These are phyloP conservation scores for Sylvicola cinctus DNA, from an alignment of 2,888 invertebrate genomes.

Conservation along the genomic window DNA sequence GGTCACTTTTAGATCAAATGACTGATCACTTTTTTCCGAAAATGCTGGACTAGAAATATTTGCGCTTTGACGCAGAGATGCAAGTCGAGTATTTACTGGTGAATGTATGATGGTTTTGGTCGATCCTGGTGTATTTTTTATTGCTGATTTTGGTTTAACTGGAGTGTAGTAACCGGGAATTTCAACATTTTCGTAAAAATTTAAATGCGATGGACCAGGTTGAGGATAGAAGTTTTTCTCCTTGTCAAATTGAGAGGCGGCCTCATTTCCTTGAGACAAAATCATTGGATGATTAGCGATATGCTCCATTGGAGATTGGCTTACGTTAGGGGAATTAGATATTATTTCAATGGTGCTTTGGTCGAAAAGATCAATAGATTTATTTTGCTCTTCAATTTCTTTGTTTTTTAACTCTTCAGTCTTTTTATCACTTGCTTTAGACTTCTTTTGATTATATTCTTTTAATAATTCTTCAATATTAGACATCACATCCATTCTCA, in stretches of 20 bases:
- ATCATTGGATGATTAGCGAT: too few species aligned
- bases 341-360: too few species aligned
- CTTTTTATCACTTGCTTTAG: neutral
- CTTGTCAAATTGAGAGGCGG: slow-evolving; percentile 8
- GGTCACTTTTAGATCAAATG: slow-evolving; percentile 7
- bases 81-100: too few species aligned
- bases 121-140: too few species aligned
- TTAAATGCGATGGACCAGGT: slow-evolving; percentile 9
- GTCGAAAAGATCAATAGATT: too few species aligned
- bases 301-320: too few species aligned
- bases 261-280: slow-evolving; percentile 4
- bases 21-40: slow-evolving; percentile 1
- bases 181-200: slow-evolving; percentile 5
- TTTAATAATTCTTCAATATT: neutral
- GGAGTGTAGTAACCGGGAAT: slow-evolving; percentile 4
- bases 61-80: too few species aligned
- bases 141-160: neutral
- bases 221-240: slow-evolving; percentile 9
- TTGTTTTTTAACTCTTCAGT: too few species aligned
- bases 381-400: too few species aligned
- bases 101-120: too few species aligned
- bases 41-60: neutral
- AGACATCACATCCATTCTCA: neutral
- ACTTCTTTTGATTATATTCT: neutral
- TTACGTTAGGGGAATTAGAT: too few species aligned